Conservation (phyloP, 2,797 vertebrate genomes). For the Gouania willdenowi region DNA sequence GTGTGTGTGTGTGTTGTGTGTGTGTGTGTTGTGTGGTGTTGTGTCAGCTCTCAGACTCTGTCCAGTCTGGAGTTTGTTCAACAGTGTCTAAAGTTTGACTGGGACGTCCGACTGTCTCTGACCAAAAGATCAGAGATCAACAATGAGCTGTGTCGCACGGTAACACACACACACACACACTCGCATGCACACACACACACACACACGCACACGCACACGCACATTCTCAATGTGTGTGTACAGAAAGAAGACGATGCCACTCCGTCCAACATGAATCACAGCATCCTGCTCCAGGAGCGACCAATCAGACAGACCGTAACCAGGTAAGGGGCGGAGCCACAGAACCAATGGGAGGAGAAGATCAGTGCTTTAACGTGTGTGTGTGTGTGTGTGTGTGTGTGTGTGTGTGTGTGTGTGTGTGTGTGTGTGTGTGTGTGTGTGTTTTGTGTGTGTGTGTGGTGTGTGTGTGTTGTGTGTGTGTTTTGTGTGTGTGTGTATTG, state of each 20-base stretch:
- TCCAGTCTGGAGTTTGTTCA: slow-evolving; percentile 89
- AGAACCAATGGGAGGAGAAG: background rate
- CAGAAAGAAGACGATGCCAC: slow-evolving; percentile 86
- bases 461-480: too few species aligned
- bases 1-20: background rate
- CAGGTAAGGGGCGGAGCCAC: slow-evolving; percentile 72
- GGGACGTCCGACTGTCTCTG: slow-evolving; percentile 84
- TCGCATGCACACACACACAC: background rate
- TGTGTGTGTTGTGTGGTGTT: slow-evolving; percentile 9
- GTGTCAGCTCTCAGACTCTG: slow-evolving; percentile 81
- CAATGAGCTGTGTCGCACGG: slow-evolving; percentile 81
- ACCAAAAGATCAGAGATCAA: slow-evolving; percentile 72
- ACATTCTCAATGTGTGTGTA: background rate
- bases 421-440: too few species aligned
- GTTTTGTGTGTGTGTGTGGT: too few species aligned
- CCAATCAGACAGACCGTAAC: slow-evolving; percentile 95
- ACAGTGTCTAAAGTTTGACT: slow-evolving; percentile 88
- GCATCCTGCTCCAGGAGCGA: slow-evolving; percentile 89
- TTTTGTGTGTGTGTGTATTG: too few species aligned
- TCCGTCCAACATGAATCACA: slow-evolving; percentile 90
- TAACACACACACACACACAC: slow-evolving; percentile 36
- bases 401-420: too few species aligned
- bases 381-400: too few species aligned
- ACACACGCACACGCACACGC: background rate
- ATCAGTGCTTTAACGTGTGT: too few species aligned